Base-by-base conservation (phyloP, 2,797 vertebrate genomes). In the Lagodon rhomboides region DNA sequence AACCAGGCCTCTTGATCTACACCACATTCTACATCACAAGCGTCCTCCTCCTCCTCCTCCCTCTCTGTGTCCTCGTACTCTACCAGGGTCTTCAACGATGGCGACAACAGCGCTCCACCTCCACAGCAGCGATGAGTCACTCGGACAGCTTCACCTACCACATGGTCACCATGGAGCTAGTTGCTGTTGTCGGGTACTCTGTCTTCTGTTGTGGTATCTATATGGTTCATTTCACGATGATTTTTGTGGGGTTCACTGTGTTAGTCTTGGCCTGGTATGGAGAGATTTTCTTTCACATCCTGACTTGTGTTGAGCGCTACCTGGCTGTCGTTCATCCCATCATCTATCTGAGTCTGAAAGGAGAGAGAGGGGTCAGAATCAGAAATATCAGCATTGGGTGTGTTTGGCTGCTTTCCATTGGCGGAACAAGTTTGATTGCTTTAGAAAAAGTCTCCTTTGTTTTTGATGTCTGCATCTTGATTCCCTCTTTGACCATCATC, bases 271-370 rank as follows among this genome's bases (percentile, higher is more conserved):
- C n/a, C n/a, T n/a, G n/a, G n/a, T n/a, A n/a, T n/a, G n/a, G n/a
- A 75, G 22, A 76, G 62, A 18, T 0, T 0, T 13, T 17, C 27
- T 74, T 82, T 4, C 69, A 83, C 22, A 8, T 68, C 3, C 50
- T 83, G 43, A 88, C 78, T 41, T 85, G 84, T 58, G n/a, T 78
- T 43, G 82, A 90, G 17, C 78, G 22, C 43, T 88, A 85, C 77
- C 46, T 90, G 62, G 85, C 85, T 49, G 85, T 76, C 0, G 72
- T 81, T 44, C 75, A 80, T 43, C 85, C 88, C 41, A 6, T 88
- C 56, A 79, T 54, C 7, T 89, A 85, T 44, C 22, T 70, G 2
- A 27, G 41, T 3, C 67, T 86, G 25, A 30, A 6, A n/a, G 18
- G 47, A 9, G 46, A 34, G 27, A 16, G 9, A 49, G 43, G 17